phyloP scores from a whole-genome alignment of 30 jellyfish, hydroid and myxozoan genomes.

The Chrysaora quinquecirrha region DNA sequence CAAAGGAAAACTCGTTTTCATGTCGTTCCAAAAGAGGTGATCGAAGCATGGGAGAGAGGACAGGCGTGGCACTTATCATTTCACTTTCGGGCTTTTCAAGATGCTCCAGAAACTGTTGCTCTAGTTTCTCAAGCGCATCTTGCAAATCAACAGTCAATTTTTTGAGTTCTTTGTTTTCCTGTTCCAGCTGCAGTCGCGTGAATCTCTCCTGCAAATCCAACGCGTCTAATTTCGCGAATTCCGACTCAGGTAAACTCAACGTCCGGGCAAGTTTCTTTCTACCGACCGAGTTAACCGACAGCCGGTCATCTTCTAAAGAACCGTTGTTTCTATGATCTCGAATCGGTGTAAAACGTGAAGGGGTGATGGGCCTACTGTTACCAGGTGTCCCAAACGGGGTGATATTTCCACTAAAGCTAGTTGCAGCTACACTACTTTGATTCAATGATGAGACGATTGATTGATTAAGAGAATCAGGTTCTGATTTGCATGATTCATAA shows the following conservation, averaged over 20 bases:
- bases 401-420: constrained; percentile 46
- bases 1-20: constrained; percentile 47
- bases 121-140: constrained; percentile 92
- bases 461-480: constrained; percentile 74
- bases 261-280: constrained; percentile 86
- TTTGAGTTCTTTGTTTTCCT: constrained; percentile 91
- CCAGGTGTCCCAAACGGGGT: constrained; percentile 80
- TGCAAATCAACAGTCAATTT: constrained; percentile 78
- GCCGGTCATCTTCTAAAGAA: constrained; percentile 68
- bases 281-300: constrained; percentile 65
- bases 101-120: constrained; percentile 74
- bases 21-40: constrained; percentile 60
- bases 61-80: constrained; percentile 33
- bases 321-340: constrained; percentile 30
- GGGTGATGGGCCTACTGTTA: constrained; percentile 82
- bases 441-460: constrained; percentile 78
- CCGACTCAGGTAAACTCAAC: constrained; percentile 96
- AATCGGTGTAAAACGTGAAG: constrained; percentile 62
- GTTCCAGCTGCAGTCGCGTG: constrained; percentile 94
- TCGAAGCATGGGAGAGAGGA: constrained; percentile 45
- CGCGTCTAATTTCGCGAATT: constrained; percentile 85
- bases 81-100: constrained; percentile 72
- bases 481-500: constrained; percentile 92
- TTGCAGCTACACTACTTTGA: constrained; percentile 70
- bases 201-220: constrained; percentile 92